A percentile compares a stretch with the other conserved stretches of the same genome.
phyloP scores from a whole-genome alignment of 2,113 vertebrate species.

The Lamprotornis superbus region DNA sequence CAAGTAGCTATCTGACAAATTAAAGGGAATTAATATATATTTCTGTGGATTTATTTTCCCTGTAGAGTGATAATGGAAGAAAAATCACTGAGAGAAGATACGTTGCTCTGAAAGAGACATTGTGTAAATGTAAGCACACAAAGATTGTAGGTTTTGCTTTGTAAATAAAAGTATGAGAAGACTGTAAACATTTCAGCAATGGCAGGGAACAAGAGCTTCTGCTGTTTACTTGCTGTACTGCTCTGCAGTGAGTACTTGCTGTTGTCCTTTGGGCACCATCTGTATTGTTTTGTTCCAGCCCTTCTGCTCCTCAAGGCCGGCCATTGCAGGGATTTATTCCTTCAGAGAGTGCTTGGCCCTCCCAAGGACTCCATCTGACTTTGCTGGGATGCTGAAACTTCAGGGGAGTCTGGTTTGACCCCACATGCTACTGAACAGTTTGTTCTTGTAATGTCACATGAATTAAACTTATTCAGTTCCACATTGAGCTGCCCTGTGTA shows the following conservation, averaged over 20 bases:
- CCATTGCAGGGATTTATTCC: fast-evolving
- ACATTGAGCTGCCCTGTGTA: not conserved
- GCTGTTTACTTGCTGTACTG: not conserved
- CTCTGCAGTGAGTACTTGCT: not conserved
- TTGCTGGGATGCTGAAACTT: not conserved
- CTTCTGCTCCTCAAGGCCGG: fast-evolving
- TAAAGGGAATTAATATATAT: not conserved
- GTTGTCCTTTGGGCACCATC: not conserved
- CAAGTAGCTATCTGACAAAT: not conserved
- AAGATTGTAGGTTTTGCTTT: not conserved
- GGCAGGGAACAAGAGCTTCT: not conserved
- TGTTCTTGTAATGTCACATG: not conserved
- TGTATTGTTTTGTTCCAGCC: not conserved
- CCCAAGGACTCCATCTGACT: not conserved
- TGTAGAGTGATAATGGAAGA: not conserved
- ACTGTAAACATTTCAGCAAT: not conserved
- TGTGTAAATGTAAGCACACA: not conserved
- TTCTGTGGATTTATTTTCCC: not conserved
- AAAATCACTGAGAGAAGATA: not conserved
- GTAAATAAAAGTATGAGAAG: not conserved
- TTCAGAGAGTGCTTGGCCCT: not conserved
- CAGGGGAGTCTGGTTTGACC: not conserved
- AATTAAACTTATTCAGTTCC: not conserved
- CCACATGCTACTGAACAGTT: fast-evolving
- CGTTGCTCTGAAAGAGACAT: not conserved